Percentiles rank a stretch among this genome's conserved stretches.
Evolutionary conservation across 2,113 vertebrate genomes (phyloP).

Genomic region (western clawed frog (Xenopus tropicalis)): DNA sequence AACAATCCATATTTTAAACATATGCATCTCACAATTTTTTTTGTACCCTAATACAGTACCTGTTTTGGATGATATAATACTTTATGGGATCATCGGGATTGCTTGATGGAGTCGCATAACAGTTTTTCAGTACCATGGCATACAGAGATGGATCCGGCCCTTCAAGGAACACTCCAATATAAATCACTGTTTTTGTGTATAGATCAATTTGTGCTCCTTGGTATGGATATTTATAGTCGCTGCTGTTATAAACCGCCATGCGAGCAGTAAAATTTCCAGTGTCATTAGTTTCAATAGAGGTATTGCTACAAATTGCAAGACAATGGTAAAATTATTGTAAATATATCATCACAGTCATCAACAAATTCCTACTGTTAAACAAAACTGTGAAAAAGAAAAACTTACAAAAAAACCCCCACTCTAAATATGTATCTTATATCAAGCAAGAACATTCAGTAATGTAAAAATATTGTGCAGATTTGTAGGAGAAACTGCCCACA

Average conservation of each 20-base stretch:
- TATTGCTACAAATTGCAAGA: conserved; percentile 25
- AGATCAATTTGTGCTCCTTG: conserved; percentile 43
- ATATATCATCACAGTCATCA: too few species aligned
- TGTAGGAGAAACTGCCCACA: too few species aligned
- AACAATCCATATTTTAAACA: too few species aligned
- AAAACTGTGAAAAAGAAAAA: too few species aligned
- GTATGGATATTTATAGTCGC: conserved; percentile 45
- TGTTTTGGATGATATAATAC: conserved; percentile 54
- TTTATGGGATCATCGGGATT: conserved; percentile 47
- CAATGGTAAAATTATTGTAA: too few species aligned
- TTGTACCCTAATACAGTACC: conserved; percentile 19
- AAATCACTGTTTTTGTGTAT: conserved; percentile 46
- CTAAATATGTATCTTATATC: too few species aligned
- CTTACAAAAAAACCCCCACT: too few species aligned
- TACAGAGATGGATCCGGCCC: conserved; percentile 47
- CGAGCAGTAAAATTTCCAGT: conserved; percentile 45
- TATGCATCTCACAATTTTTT: too few species aligned
- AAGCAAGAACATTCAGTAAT: too few species aligned
- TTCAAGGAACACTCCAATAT: conserved; percentile 48
- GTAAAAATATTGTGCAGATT: too few species aligned
- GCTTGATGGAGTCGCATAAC: conserved; percentile 50
- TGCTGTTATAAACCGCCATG: conserved; percentile 52
- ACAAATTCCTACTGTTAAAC: too few species aligned
- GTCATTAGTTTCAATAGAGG: conserved; percentile 49
- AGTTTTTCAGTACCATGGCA: conserved; percentile 52